Conservation (phyloP, 2,797 vertebrate genomes). For the Toxotes lorentzi region DNA sequence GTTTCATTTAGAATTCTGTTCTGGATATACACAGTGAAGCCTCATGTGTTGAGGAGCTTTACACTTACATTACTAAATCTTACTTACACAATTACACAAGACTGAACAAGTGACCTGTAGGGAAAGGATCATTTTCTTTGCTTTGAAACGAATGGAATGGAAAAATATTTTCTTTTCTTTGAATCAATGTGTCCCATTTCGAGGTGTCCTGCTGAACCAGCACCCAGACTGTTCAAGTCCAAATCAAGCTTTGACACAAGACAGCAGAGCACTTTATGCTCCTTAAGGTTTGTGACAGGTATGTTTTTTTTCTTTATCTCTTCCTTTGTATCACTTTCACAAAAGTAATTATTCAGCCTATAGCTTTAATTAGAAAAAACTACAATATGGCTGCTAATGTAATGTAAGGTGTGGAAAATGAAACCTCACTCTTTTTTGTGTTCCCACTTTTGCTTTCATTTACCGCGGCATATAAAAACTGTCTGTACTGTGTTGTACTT, state of each 20-base stretch:
- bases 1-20: no score
- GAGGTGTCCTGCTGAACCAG: neutral
- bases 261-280: neutral
- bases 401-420: slow-evolving; percentile 27
- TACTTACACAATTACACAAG: no score
- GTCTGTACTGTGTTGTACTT: no score
- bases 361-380: neutral
- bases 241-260: neutral
- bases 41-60: neutral
- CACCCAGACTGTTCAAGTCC: neutral
- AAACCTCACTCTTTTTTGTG: slow-evolving; percentile 10
- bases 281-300: neutral
- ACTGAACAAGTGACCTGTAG: no score
- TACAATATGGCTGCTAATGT: rapidly evolving
- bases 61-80: no score
- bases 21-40: no score
- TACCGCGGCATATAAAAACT: slow-evolving; percentile 23
- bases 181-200: neutral
- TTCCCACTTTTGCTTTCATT: slow-evolving; percentile 49
- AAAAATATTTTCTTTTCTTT: no score
- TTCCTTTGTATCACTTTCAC: neutral
- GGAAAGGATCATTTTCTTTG: no score
- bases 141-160: no score
- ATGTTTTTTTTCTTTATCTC: neutral
- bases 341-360: neutral